Percentiles rank a stretch among this genome's conserved stretches.
phyloP scores from a whole-genome alignment of 2,888 invertebrate species.

The Troglohyphantes excavatus region DNA sequence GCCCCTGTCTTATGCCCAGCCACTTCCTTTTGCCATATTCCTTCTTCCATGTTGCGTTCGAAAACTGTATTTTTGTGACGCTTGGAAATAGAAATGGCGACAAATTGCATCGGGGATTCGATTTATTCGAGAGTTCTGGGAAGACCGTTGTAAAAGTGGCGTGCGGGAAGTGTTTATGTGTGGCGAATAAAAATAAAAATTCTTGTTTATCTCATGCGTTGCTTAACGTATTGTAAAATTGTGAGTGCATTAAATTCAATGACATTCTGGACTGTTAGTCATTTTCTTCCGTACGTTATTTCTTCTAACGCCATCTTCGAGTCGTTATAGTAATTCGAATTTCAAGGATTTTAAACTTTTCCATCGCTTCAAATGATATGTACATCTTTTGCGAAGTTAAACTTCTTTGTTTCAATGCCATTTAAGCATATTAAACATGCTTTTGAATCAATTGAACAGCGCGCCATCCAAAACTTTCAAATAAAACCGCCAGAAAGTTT shows the following conservation, averaged over 20 bases:
- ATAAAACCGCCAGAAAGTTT: too few relatives aligned
- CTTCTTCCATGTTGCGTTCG: not conserved
- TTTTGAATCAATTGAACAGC: too few relatives aligned
- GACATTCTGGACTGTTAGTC: not conserved
- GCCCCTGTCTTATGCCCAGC: constrained; percentile 25
- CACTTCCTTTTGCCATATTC: constrained; percentile 2
- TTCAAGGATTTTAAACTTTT: too few relatives aligned
- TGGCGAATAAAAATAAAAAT: too few relatives aligned
- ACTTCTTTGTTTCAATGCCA: too few relatives aligned
- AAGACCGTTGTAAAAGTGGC: not conserved
- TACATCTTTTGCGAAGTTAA: too few relatives aligned
- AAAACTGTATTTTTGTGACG: not conserved
- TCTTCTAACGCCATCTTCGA: too few relatives aligned
- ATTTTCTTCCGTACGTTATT: too few relatives aligned
- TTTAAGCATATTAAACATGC: too few relatives aligned
- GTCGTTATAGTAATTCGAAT: too few relatives aligned
- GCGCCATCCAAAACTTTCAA: too few relatives aligned
- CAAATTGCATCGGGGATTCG: not conserved
- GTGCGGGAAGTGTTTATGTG: not conserved
- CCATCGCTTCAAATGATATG: too few relatives aligned
- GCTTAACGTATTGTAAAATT: not conserved
- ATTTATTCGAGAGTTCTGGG: constrained; percentile 14
- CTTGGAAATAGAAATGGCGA: not conserved
- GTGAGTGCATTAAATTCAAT: not conserved
- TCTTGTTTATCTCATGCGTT: not conserved